Conservation (phyloP, 2,113 vertebrate genomes). For the Microtus richardsoni region DNA sequence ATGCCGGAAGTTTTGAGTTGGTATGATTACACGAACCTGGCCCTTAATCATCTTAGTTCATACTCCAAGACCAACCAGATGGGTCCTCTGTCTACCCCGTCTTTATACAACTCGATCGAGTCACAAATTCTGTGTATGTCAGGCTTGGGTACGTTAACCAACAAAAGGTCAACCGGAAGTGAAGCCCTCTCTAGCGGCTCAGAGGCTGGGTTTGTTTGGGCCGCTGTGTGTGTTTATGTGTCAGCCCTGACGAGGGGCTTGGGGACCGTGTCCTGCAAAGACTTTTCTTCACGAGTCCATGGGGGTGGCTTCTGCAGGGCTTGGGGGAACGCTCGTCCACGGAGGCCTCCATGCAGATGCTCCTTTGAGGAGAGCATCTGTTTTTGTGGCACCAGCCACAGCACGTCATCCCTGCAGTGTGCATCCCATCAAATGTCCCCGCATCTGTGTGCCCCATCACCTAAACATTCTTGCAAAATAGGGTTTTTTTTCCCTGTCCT, state of each 20-base stretch:
- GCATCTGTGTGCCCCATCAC: neutral
- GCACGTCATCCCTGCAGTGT: neutral
- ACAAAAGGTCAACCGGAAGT: neutral
- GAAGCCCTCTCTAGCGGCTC: neutral
- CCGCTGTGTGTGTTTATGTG: neutral
- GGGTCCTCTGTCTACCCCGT: neutral
- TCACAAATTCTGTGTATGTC: neutral
- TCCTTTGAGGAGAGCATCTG: neutral
- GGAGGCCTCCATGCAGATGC: neutral
- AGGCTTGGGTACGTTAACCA: neutral
- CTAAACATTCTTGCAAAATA: neutral
- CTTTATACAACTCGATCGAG: neutral
- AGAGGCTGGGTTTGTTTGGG: neutral
- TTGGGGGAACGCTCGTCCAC: neutral
- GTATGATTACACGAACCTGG: neutral
- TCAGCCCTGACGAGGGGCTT: neutral
- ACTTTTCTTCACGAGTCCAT: neutral
- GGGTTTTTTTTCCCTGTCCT: neutral
- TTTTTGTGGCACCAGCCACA: neutral
- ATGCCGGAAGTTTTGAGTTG: neutral
- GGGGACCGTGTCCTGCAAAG: neutral
- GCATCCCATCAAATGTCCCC: neutral
- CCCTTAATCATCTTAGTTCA: neutral
- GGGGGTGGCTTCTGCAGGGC: neutral
- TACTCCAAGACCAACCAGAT: neutral